Evolutionary conservation across 2,113 vertebrate species (phyloP).

Genomic region (Engraulis encrasicolus): DNA sequence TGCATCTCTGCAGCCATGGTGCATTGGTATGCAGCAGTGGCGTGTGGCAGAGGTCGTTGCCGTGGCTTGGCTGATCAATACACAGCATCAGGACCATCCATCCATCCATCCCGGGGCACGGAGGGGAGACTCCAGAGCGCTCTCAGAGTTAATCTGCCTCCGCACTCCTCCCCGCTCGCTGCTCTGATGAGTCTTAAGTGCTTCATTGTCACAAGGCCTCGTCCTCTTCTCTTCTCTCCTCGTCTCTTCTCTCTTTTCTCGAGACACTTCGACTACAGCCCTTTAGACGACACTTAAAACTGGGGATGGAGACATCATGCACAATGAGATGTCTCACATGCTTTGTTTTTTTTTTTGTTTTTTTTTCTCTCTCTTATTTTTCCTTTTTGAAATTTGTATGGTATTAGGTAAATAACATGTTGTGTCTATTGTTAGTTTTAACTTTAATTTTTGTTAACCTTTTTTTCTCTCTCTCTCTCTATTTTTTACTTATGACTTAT

Average conservation of each 20-base stretch:
- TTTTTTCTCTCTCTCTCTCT: no score
- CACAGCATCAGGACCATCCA: constrained; percentile 18
- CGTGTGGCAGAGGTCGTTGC: background rate
- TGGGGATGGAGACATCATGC: background rate
- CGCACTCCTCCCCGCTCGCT: background rate
- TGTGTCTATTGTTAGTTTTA: no score
- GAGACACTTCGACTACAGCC: background rate
- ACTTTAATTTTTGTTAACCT: no score
- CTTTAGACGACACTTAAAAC: background rate
- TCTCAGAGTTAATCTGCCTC: constrained; percentile 25
- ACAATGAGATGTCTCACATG: background rate
- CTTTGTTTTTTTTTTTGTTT: no score
- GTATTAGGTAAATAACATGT: no score
- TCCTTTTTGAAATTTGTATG: no score
- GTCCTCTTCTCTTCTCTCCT: background rate
- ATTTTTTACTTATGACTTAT: no score
- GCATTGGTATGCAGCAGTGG: background rate
- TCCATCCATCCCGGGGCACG: background rate
- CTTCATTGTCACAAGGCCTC: background rate
- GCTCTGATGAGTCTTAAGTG: background rate
- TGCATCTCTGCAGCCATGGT: background rate
- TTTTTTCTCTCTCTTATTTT: no score
- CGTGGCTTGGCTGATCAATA: constrained; percentile 28
- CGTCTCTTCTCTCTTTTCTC: background rate
- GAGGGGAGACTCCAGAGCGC: background rate